These are phyloP conservation scores for Caracal caracal DNA, from an alignment of 2,113 vertebrate genomes.

Conservation along the genomic window DNA sequence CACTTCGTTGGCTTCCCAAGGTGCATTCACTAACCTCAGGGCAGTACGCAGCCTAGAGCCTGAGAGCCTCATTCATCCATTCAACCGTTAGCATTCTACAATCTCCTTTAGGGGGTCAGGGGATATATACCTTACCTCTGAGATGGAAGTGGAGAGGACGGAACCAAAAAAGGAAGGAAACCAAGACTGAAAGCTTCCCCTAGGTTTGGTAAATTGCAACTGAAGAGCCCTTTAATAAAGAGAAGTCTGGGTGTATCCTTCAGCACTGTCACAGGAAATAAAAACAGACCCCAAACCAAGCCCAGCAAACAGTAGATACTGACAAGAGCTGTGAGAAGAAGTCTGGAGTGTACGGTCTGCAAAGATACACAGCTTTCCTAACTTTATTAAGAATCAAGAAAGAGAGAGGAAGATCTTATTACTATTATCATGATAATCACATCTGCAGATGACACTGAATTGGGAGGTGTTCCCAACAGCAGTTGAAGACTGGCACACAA, in stretches of 20 bases:
- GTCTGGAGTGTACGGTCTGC: neutral
- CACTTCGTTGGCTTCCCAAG: neutral
- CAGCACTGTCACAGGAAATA: neutral
- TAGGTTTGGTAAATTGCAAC: neutral
- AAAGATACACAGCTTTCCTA: constrained; percentile 37
- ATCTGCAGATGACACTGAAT: constrained; percentile 35
- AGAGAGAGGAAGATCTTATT: constrained; percentile 39
- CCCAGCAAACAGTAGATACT: neutral
- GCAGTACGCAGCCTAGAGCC: neutral
- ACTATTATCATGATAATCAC: constrained; percentile 69
- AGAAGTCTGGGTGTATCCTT: neutral
- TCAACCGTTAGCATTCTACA: neutral
- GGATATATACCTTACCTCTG: neutral
- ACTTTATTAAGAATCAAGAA: constrained; percentile 58
- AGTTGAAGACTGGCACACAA: constrained; percentile 63
- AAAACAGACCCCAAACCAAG: neutral
- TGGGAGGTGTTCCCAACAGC: constrained; percentile 60
- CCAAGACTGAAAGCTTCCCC: neutral
- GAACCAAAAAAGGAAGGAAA: neutral
- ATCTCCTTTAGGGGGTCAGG: neutral
- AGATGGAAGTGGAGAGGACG: constrained; percentile 38
- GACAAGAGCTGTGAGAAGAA: neutral
- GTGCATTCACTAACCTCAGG: neutral
- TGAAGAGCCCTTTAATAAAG: constrained; percentile 8
- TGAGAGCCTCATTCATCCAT: neutral